Evolutionary conservation across 1,140 invertebrate genomes (phyloP), one percentile per base, ranked within the genome.

Genomic region (Agraylea sexmaculata): DNA sequence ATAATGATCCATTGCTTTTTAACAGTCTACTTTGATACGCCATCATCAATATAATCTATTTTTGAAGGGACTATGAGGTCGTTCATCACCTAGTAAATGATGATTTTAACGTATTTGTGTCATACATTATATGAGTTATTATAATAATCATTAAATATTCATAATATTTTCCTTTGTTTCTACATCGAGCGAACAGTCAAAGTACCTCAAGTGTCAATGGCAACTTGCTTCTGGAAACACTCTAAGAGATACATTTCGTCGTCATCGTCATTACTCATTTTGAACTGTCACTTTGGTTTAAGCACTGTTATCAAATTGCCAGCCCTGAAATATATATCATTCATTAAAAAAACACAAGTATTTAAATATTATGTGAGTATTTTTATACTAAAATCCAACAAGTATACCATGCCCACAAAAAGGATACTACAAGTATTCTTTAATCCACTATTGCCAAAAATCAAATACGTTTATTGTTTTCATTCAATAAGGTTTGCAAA

Each of bases 171-270:
- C 2, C 54, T 79, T 77, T n/a, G 71, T 75, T 3, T n/a, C n/a
- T n/a, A n/a, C n/a, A n/a, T n/a, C n/a, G n/a, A n/a, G n/a, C n/a
- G n/a, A n/a, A n/a, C n/a, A n/a, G n/a, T n/a, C n/a, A 80, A 83
- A 49, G 85, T 71, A 54, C 75, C 66, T 59, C 86, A 83, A 0
- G 79, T 84, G 57, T 86, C 81, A n/a, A 74, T 65, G n/a, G 83
- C 78, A 27, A 80, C 68, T 45, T 71, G 70, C 42, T 80, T 48
- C 79, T 63, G 2, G 68, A 66, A 10, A 87, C 63, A 46, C 78
- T 80, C 22, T 77, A 70, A 0, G 73, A 71, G 54, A 41, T 74
- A 68, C 22, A 67, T 62, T 16, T 57, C 52, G 16, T 72, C 67
- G n/a, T n/a, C n/a, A n/a, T n/a, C n/a, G n/a, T n/a, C n/a, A n/a